These are phyloP conservation scores for Myotis planiceps DNA, from an alignment of 2,797 vertebrate species.

Conservation along the genomic window DNA sequence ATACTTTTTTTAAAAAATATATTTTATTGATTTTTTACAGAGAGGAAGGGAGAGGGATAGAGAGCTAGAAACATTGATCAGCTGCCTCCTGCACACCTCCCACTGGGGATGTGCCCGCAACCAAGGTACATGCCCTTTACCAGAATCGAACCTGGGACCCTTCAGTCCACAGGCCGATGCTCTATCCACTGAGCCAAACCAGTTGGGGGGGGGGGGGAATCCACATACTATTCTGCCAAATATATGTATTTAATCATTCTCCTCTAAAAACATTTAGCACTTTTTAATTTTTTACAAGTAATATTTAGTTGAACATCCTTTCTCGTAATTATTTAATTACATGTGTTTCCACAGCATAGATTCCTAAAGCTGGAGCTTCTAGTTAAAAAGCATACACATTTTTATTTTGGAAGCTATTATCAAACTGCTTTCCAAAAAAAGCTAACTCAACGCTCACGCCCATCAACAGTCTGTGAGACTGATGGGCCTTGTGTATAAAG, in stretches of 20 bases:
- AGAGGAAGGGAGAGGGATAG: no score
- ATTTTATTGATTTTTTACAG: no score
- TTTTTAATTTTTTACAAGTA: not conserved
- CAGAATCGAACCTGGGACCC: no score
- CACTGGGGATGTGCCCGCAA: no score
- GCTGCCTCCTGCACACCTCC: no score
- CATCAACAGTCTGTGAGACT: not conserved
- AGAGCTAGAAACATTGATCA: no score
- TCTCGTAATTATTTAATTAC: not conserved
- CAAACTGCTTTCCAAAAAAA: not conserved
- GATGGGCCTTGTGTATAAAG: not conserved
- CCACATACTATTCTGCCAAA: not conserved
- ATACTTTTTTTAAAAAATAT: no score
- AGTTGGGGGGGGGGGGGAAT: no score
- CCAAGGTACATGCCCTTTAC: no score
- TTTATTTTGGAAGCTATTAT: not conserved
- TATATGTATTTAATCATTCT: not conserved
- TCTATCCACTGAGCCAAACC: no score
- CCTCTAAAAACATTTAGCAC: conserved; percentile 6
- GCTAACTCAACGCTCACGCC: not conserved
- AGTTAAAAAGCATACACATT: not conserved
- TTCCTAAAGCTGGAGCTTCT: not conserved
- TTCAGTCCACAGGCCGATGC: no score
- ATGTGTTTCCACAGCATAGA: not conserved
- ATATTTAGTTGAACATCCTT: not conserved